These are phyloP conservation scores for Ectemnius continuus DNA, from an alignment of 2,888 invertebrate species.

Conservation along the genomic window DNA sequence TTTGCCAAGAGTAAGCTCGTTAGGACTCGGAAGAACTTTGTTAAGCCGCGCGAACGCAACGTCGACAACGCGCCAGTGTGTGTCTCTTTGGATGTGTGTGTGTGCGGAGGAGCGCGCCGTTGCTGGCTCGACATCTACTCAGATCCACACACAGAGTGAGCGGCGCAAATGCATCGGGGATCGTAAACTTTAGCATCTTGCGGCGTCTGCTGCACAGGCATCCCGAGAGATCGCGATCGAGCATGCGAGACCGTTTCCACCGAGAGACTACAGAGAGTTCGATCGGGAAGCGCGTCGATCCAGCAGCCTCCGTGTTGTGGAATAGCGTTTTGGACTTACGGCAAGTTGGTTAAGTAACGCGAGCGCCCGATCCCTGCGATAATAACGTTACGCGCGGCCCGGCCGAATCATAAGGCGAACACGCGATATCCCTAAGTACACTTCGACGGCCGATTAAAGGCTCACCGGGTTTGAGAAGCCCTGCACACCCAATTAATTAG, in stretches of 20 bases:
- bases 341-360: conserved; percentile 26
- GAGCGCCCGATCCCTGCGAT: not conserved
- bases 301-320: not conserved
- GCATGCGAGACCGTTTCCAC: not conserved
- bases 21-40: conserved; percentile 66
- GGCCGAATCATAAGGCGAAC: not conserved
- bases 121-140: not conserved
- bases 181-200: not conserved
- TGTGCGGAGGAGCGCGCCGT: conserved; percentile 4
- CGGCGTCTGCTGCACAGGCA: not conserved
- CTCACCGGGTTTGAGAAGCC: not conserved
- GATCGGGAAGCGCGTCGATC: conserved; percentile 24
- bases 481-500: not conserved
- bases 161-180: too few relatives aligned
- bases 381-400: not conserved
- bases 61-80: conserved; percentile 37
- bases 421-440: not conserved
- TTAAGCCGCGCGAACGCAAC: conserved; percentile 54
- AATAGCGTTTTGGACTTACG: conserved; percentile 1
- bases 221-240: conserved; percentile 26
- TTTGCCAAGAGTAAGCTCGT: conserved; percentile 68
- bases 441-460: conserved; percentile 1
- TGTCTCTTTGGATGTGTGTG: conserved; percentile 9
- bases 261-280: not conserved
- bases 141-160: too few relatives aligned